phyloP scores from a whole-genome alignment of 2,888 invertebrate genomes.

The Drosophila mimetica region DNA sequence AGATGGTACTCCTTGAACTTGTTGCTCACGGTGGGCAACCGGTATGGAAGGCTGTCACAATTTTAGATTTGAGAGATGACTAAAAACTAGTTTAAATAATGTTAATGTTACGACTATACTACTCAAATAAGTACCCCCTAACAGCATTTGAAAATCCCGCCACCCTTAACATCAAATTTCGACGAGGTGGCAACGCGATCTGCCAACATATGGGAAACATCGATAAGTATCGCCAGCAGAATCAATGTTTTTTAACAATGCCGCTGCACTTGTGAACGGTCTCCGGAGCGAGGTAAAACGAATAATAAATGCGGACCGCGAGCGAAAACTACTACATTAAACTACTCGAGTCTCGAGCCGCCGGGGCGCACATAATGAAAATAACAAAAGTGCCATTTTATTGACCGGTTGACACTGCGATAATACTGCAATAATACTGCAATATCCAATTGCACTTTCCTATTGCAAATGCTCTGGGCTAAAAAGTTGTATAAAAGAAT shows the following conservation, averaged over 20 bases:
- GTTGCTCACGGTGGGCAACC: too few relatives aligned
- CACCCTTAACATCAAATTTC: background rate
- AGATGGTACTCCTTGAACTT: too few relatives aligned
- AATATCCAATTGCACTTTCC: slow-evolving; percentile 18
- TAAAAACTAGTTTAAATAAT: too few relatives aligned
- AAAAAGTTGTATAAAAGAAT: slow-evolving; percentile 1
- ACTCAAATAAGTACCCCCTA: too few relatives aligned
- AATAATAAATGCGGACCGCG: slow-evolving; percentile 25
- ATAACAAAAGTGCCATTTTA: slow-evolving; percentile 7
- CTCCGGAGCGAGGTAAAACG: slow-evolving; percentile 10
- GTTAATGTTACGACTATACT: too few relatives aligned
- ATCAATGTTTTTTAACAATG: background rate
- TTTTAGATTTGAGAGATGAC: too few relatives aligned
- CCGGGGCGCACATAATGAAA: background rate
- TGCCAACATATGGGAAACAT: too few relatives aligned
- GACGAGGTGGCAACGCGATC: slow-evolving; percentile 2
- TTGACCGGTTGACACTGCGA: slow-evolving; percentile 9
- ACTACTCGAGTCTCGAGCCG: background rate
- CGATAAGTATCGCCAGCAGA: too few relatives aligned
- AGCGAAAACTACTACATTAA: background rate
- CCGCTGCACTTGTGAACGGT: slow-evolving; percentile 18
- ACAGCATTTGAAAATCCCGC: slow-evolving; percentile 19
- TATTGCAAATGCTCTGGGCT: slow-evolving; percentile 5
- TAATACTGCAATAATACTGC: slow-evolving; percentile 12
- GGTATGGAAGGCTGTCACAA: too few relatives aligned